phyloP scores from a whole-genome alignment of 2,888 invertebrate genomes.

The Acanthopleura granulata region DNA sequence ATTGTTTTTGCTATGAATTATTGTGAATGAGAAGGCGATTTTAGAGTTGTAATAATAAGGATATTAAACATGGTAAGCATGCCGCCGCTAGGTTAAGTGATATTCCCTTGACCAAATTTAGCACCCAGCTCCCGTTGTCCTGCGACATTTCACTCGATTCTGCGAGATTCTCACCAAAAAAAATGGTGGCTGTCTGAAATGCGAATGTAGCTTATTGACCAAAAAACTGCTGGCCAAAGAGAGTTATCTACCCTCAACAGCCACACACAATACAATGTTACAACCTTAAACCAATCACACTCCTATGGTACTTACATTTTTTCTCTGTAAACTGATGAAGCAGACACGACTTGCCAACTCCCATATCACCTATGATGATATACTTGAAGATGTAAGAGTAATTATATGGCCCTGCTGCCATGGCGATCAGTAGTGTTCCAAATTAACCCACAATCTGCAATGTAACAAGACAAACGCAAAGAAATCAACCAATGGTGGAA shows the following conservation, averaged over 20 bases:
- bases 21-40: too few species aligned
- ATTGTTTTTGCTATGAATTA: too few species aligned
- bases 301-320: conserved; percentile 88
- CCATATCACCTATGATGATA: conserved; percentile 99
- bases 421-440: conserved; percentile 35
- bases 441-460: conserved; percentile 14
- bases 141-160: too few species aligned
- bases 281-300: background rate
- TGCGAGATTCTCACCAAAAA: too few species aligned
- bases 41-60: too few species aligned
- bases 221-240: background rate
- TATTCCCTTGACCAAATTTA: too few species aligned
- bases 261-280: background rate
- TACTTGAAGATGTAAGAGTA: conserved; percentile 99
- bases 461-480: background rate
- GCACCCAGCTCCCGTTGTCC: too few species aligned
- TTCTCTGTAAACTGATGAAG: conserved; percentile 99
- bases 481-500: too few species aligned
- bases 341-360: conserved; percentile 99
- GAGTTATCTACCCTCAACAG: background rate
- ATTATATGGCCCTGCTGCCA: conserved; percentile 92
- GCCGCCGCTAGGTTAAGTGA: too few species aligned
- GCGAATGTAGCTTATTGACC: too few species aligned
- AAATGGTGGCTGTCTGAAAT: too few species aligned
- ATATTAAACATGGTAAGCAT: too few species aligned